Base-by-base conservation (phyloP, 2,113 vertebrate species). In the Gavialis gangeticus region DNA sequence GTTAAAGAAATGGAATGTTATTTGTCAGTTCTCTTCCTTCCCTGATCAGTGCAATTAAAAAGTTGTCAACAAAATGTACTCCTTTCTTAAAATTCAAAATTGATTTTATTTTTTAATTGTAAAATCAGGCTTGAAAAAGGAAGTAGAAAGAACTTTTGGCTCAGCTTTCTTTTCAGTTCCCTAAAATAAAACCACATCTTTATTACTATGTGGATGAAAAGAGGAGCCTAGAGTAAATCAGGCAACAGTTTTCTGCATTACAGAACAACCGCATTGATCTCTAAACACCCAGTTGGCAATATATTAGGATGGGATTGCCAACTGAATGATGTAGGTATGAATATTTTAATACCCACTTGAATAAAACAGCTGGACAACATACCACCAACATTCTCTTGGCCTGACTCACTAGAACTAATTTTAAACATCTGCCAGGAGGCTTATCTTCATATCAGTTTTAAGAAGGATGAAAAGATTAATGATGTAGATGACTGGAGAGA, bases 291-390 rank as follows among this genome's bases (percentile, higher is more conserved):
- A 88, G 18, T 25, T 34, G 25, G 82, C 57, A 93, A 76, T 8
- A 9, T 30, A 57, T 81, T 57, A 93, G 63, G 86, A 67, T 1
- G 37, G 2, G 17, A 17, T 63, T 55, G 82, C 62, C 79, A 59
- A 75, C 90, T 93, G 71, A 83, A 75, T 56, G 86, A 57, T 30
- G 25, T 67, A 94, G 59, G 88, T 83, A 73, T 28, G 75, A 30
- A 85, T 4, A 75, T 87, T 94, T 91, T 88, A 84, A 87, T 11
- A 73, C 28, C 88, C 30, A 16, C 24, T 89, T 87, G 77, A 94
- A 77, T 57, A 73, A 25, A 90, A 75, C 67, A 91, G 56, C 22
- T 87, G 67, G 59, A 85, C 1, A 79, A 14, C 54, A 78, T 75
- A 37, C 8, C 84, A 67, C 17, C 4, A 69, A 73, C 82, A 28